Base-by-base conservation (phyloP, 2,113 vertebrate genomes). In the Fregetta grallaria region DNA sequence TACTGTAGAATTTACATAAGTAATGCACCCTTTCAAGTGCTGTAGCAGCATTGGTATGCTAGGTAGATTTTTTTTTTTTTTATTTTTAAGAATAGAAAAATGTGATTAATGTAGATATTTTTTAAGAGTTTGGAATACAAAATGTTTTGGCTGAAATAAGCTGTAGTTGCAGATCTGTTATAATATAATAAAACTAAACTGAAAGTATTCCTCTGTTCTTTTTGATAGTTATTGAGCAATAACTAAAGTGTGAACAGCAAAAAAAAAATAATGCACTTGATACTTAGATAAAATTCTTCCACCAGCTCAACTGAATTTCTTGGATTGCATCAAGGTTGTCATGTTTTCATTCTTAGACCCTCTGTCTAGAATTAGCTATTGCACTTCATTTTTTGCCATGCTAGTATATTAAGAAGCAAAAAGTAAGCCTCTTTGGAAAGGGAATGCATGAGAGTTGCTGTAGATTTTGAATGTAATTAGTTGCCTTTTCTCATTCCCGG, bases 131-230 rank as follows among this genome's bases (percentile, higher is more conserved):
- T 93, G 94, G 94, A 90, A 97, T 95, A 83, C 45, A 50, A 29
- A 36, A 68, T 89, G 93, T 96, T 97, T 85, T 70, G 95, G 93
- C 88, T 95, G 88, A 95, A 89, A 93, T 66, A 86, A 90, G 81
- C 81, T 90, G 92, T 94, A 95, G 93, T 81, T 95, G 86, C 94
- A 94, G 87, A 95, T 88, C 95, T 94, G 94, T 97, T 94, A 90
- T 96, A 98, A 97, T 97, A 95, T 76, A 93, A 97, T 96, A 97
- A 97, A 96, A 80, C 38, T 86, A 91, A 91, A 95, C 61, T 97
- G 93, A 95, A 97, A 95, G 66, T 92, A 93, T 95, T 96, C 94
- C 88, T 96, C 84, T 87, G 91, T 91, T 78, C 84, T 96, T 97
- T 96, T 96, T 85, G 83, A 94, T 90, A 92, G 93, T 97, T 95